Conservation (phyloP, 2,888 invertebrate genomes). For the Drosophila mettleri region DNA sequence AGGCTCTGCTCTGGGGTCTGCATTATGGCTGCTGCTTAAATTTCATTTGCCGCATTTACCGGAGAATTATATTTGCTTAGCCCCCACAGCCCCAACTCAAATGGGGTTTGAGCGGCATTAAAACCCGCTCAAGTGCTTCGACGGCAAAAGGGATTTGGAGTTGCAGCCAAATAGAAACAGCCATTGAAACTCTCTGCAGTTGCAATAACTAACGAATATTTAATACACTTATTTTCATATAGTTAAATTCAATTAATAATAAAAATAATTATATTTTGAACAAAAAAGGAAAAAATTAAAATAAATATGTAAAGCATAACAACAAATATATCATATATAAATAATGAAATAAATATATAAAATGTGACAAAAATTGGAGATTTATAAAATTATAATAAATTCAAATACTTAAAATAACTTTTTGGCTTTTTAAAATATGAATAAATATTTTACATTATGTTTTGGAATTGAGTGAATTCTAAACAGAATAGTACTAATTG, state of each 20-base stretch:
- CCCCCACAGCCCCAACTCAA: background rate
- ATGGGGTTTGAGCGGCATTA: conserved; percentile 30
- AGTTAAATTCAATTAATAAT: background rate
- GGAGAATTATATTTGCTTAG: conserved; percentile 52
- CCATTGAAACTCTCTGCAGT: background rate
- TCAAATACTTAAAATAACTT: too few relatives aligned
- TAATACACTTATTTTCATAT: conserved; percentile 28
- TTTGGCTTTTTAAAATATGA: too few relatives aligned
- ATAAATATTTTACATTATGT: too few relatives aligned
- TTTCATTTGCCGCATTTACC: conserved; percentile 62
- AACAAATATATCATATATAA: too few relatives aligned
- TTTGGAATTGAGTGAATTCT: too few relatives aligned
- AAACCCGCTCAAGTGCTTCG: conserved; percentile 61
- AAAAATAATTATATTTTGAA: background rate
- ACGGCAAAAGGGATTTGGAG: conserved; percentile 20
- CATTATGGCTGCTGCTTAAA: conserved; percentile 46
- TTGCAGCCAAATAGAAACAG: conserved; percentile 45
- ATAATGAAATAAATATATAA: too few relatives aligned
- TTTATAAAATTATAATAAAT: too few relatives aligned
- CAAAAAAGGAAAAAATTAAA: background rate
- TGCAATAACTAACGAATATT: background rate
- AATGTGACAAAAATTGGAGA: too few relatives aligned
- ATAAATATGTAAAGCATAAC: background rate
- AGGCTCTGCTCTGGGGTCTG: background rate
- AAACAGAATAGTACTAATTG: too few relatives aligned